Base-by-base conservation (phyloP, 2,797 vertebrate species). In the Galaxias olidus region DNA sequence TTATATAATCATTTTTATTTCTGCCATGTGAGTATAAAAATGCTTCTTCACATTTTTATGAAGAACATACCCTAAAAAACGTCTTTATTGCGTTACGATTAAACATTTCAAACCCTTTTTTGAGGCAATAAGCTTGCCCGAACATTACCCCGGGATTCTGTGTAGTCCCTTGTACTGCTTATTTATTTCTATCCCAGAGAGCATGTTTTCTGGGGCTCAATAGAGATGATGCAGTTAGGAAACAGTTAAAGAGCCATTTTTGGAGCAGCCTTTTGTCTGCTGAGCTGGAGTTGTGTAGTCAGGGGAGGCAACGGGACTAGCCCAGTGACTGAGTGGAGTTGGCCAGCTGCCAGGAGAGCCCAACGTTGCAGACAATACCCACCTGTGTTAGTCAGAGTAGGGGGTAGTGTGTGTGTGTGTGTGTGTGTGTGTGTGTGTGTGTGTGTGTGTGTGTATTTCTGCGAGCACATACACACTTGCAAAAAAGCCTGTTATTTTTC, bases 301-400 rank as follows among this genome's bases (percentile, higher is more conserved):
- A 77, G 75, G 69, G 55, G 76, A 74, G 76, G 77, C 59, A 77
- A 77, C 80, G 14, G 78, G 82, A 84, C 82, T 58, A 72, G 74
- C 80, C 83, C 81, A 67, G 81, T 69, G 81, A 85, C 79, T 75
- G 84, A 84, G 86, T 66, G 10, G 62, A 65, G 74, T 74, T 91
- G 90, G 88, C 80, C 0, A 56, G 20, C 72, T 76, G 85, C 88
- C 87, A 88, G 77, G 50, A 72, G 80, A 68, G 67, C 86, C 87
- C 78, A 81, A 77, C 68, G 71, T 78, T 76, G 76, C 79, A 85
- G 81, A 89, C 87, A 86, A 87, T 88, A 84, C 87, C 87, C 86
- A 90, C 88, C 85, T 89, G 90, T 88, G 87, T 88, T 86, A 75
- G 79, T 44, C 77, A 48, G 65, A 75, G 73, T 78, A 75, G 81